A percentile compares a stretch with the other conserved stretches of the same genome.
Evolutionary conservation across 2,113 vertebrate species (phyloP).

Genomic region (Coreoperca whiteheadi): DNA sequence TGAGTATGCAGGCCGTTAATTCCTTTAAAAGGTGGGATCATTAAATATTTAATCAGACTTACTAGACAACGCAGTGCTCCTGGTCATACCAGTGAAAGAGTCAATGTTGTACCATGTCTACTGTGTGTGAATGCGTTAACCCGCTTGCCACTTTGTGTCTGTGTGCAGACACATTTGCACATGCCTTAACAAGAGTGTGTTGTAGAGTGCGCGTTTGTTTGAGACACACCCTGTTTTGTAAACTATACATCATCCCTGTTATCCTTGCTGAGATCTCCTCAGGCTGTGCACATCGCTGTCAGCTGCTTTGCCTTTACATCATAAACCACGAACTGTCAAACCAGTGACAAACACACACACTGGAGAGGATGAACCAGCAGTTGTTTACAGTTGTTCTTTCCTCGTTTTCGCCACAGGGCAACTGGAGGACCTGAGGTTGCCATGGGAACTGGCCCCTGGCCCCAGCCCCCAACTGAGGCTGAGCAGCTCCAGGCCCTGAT

Average conservation of each 20-base stretch:
- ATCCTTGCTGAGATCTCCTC: constrained; percentile 45
- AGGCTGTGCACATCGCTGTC: constrained; percentile 66
- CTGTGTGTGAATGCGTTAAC: constrained; percentile 25
- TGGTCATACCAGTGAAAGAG: constrained; percentile 35
- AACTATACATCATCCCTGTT: constrained; percentile 58
- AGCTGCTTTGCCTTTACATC: constrained; percentile 75
- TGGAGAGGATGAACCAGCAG: constrained; percentile 20
- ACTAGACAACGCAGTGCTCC: constrained; percentile 28
- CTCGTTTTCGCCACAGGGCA: constrained; percentile 69
- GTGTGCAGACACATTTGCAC: constrained; percentile 54
- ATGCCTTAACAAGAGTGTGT: constrained; percentile 42
- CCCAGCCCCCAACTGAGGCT: constrained; percentile 96
- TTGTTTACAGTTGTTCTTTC: constrained; percentile 58
- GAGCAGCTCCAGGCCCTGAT: constrained; percentile 98
- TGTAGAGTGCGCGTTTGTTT: constrained; percentile 44
- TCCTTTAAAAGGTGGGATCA: constrained; percentile 61
- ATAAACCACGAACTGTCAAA: constrained; percentile 61
- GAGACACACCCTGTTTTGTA: constrained; percentile 65
- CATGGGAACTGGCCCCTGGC: constrained; percentile 97
- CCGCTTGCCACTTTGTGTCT: constrained; percentile 59
- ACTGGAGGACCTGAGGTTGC: constrained; percentile 85
- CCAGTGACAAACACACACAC: constrained; percentile 32
- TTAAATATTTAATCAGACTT: constrained; percentile 72
- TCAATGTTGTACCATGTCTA: constrained; percentile 11
- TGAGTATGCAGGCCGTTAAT: constrained; percentile 63